Conservation (phyloP, 2,797 vertebrate species). For the Mus spretus region DNA sequence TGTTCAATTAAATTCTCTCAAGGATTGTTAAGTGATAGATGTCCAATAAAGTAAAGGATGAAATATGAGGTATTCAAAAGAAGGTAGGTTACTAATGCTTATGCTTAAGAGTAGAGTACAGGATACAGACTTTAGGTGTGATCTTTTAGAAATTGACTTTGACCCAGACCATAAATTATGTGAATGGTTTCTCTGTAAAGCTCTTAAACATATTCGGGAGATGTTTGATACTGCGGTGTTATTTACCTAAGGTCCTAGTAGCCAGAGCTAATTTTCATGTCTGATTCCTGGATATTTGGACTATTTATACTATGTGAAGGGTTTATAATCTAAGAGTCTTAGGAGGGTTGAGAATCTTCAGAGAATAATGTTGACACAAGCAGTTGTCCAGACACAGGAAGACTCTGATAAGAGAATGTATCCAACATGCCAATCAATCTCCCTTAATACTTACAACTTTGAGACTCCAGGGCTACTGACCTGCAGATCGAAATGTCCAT, state of each 20-base stretch:
- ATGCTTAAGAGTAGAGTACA: rapidly evolving
- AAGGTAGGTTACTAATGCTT: neutral
- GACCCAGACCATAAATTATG: neutral
- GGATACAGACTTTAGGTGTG: neutral
- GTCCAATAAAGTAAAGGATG: neutral
- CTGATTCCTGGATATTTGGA: neutral
- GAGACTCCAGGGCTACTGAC: neutral
- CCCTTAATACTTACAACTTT: neutral
- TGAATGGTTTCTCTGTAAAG: neutral
- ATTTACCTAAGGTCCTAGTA: neutral
- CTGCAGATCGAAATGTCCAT: neutral
- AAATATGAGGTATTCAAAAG: neutral
- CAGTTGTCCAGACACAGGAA: too few relatives aligned
- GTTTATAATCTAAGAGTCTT: neutral
- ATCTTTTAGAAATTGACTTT: slow-evolving; percentile 42
- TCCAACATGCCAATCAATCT: neutral
- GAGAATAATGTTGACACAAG: neutral
- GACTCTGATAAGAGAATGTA: neutral
- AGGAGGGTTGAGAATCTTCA: neutral
- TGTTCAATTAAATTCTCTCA: neutral
- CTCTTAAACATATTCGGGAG: neutral
- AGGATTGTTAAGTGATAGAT: slow-evolving; percentile 9
- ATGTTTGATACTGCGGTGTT: neutral
- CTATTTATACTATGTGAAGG: neutral
- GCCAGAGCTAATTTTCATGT: slow-evolving; percentile 42